phyloP scores from a whole-genome alignment of 35 echinoderm and acorn worm genomes.

The Apostichopus parvimensis region DNA sequence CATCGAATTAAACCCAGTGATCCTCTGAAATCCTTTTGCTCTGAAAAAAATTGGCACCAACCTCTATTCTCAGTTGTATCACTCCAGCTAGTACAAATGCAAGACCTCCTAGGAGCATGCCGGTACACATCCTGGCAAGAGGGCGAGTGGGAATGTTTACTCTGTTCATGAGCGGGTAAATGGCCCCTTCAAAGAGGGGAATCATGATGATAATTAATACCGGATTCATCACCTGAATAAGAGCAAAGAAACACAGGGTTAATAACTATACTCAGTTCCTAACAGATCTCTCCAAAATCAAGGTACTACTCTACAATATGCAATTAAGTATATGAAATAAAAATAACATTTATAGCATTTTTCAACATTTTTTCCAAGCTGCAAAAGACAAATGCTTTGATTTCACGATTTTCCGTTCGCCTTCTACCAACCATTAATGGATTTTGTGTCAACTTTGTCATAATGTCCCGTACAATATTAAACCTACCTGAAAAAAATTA shows the following conservation, averaged over 20 bases:
- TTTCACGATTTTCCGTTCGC: no score
- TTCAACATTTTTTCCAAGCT: no score
- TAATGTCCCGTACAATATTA: no score
- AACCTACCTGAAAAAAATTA: no score
- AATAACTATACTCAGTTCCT: background rate
- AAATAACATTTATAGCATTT: no score
- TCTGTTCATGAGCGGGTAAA: slow-evolving; percentile 78
- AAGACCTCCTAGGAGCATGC: slow-evolving; percentile 75
- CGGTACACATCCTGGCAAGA: slow-evolving; percentile 79
- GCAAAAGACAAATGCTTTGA: no score
- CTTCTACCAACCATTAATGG: no score
- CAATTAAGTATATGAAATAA: no score
- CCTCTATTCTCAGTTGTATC: slow-evolving; percentile 84
- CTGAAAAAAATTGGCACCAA: slow-evolving; percentile 42
- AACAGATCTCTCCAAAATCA: background rate
- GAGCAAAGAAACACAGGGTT: background rate
- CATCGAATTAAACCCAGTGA: no score
- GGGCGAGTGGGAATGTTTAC: slow-evolving; percentile 77
- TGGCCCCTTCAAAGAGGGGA: slow-evolving; percentile 79
- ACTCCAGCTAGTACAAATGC: slow-evolving; percentile 83
- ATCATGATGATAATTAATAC: slow-evolving; percentile 88
- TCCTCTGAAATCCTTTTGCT: no score
- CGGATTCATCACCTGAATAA: slow-evolving; percentile 80
- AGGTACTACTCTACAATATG: no score
- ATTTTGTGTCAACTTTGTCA: no score